Conservation (phyloP, 1,140 invertebrate species). For the Kradibia gibbosae region DNA sequence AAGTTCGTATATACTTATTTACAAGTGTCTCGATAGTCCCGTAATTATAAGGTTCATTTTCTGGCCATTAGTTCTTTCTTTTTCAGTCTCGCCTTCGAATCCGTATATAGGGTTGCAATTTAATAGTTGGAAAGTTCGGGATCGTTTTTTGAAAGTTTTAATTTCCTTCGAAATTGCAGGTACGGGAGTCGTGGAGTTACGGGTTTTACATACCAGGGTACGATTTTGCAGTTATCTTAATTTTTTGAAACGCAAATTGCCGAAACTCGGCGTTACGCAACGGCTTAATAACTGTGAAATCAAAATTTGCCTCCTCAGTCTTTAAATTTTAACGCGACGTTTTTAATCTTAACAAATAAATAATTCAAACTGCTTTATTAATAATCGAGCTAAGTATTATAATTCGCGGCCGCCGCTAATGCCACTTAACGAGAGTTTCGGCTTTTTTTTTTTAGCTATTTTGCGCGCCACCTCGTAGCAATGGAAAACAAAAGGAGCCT, state of each 20-base stretch:
- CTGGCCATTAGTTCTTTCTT: neutral
- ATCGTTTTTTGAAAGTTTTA: constrained; percentile 15
- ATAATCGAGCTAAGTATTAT: neutral
- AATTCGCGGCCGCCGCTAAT: neutral
- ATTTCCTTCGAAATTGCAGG: neutral
- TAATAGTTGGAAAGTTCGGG: constrained; percentile 31
- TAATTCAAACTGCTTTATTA: neutral
- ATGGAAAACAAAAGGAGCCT: too few species aligned
- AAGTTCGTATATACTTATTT: neutral
- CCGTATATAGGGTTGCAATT: neutral
- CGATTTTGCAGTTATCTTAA: neutral
- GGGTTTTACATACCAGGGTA: neutral
- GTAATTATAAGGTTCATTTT: constrained; percentile 1
- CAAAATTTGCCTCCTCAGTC: neutral
- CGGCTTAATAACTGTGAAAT: neutral
- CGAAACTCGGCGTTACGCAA: neutral
- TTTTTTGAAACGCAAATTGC: neutral
- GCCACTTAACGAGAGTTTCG: too few species aligned
- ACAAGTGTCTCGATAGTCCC: neutral
- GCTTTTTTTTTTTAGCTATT: too few species aligned
- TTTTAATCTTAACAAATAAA: neutral
- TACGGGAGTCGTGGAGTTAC: neutral
- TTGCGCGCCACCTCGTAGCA: too few species aligned
- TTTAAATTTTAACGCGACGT: neutral
- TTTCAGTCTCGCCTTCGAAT: neutral